phyloP scores from a whole-genome alignment of 2,797 vertebrate genomes.

The Odontamblyopus lacepedii region DNA sequence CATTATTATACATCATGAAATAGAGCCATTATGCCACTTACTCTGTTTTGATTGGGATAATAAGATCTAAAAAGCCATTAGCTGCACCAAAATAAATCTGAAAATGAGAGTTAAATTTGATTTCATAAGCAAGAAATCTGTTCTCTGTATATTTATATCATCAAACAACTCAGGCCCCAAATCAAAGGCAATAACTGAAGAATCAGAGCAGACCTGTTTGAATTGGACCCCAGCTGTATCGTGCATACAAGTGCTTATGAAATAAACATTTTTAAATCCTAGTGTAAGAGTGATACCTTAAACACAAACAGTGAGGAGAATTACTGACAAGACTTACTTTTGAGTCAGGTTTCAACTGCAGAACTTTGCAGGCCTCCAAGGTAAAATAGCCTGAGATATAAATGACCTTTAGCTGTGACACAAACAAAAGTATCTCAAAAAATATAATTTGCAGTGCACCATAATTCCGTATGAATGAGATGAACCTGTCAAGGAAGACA shows the following conservation, averaged over 20 bases:
- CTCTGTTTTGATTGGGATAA: constrained; percentile 50
- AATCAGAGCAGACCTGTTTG: neutral
- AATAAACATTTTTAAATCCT: neutral
- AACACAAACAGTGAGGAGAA: neutral
- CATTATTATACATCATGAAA: constrained; percentile 25
- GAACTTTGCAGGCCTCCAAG: neutral
- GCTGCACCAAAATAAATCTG: constrained; percentile 53
- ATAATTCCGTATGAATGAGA: constrained; percentile 45
- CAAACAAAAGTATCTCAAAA: neutral
- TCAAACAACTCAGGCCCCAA: constrained; percentile 2
- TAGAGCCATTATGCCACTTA: constrained; percentile 45
- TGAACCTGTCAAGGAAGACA: constrained; percentile 34
- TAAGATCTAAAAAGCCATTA: constrained; percentile 48
- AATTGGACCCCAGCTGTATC: too few species aligned
- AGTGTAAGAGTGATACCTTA: neutral
- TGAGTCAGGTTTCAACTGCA: neutral
- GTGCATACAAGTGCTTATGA: too few species aligned
- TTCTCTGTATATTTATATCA: constrained; percentile 36
- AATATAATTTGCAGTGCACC: neutral
- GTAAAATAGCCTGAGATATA: neutral
- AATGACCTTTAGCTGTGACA: neutral
- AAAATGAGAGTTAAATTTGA: constrained; percentile 57
- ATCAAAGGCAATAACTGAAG: neutral
- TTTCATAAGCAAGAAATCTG: constrained; percentile 39
- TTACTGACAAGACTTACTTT: neutral